Percentiles rank a stretch among this genome's conserved stretches.
phyloP scores from a whole-genome alignment of 2,113 vertebrate species.

The Ictalurus punctatus region DNA sequence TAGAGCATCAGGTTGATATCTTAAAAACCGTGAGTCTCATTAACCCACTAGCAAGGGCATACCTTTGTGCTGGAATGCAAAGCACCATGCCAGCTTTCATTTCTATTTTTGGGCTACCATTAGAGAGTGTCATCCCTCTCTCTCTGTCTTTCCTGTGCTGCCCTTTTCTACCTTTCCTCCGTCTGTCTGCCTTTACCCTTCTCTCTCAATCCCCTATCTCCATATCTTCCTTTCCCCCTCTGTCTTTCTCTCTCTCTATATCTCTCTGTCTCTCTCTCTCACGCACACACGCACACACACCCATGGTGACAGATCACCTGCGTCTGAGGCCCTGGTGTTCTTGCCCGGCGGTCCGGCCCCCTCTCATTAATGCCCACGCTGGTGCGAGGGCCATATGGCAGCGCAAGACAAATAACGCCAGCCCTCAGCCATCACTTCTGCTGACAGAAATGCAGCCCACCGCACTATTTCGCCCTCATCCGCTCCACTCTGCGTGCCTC shows the following conservation, averaged over 20 bases:
- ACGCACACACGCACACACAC: not conserved
- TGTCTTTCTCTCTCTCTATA: not conserved
- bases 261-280: not conserved
- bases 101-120: constrained; percentile 43
- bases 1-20: constrained; percentile 15
- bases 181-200: constrained; percentile 12
- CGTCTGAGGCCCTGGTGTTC: constrained; percentile 68
- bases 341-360: constrained; percentile 76
- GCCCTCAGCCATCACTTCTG: constrained; percentile 80
- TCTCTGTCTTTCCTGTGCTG: constrained; percentile 24
- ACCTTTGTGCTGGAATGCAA: constrained; percentile 32
- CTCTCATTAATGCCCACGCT: constrained; percentile 78
- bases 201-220: constrained; percentile 41
- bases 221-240: constrained; percentile 39
- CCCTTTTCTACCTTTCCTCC: constrained; percentile 28
- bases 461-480: constrained; percentile 77
- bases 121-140: constrained; percentile 30
- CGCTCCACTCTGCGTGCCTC: constrained; percentile 61
- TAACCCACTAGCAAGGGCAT: constrained; percentile 43
- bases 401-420: constrained; percentile 80
- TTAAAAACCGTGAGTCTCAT: constrained; percentile 28
- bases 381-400: constrained; percentile 74
- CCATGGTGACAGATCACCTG: constrained; percentile 76
- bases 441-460: constrained; percentile 82
- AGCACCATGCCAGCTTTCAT: constrained; percentile 33